phyloP scores from a whole-genome alignment of 2,113 vertebrate species.

The Heliornis fulica region DNA sequence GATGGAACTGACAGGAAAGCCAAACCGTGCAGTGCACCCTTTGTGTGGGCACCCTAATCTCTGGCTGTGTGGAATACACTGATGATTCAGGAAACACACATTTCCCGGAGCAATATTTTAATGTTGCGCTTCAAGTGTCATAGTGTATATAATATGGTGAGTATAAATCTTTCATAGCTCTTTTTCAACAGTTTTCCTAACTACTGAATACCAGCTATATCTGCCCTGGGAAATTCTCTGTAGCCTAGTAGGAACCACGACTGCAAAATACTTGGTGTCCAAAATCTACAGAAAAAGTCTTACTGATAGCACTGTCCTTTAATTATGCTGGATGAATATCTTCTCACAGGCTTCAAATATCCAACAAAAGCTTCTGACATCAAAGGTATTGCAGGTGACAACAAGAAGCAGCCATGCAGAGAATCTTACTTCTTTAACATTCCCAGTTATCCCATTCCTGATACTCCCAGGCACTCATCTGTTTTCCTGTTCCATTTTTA shows the following conservation, averaged over 20 bases:
- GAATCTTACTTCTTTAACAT: not conserved
- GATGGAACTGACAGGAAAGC: not conserved
- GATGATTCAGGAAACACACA: not conserved
- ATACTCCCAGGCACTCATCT: not conserved
- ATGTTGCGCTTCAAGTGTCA: not conserved
- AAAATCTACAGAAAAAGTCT: not conserved
- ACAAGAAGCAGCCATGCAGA: not conserved
- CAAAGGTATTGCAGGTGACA: not conserved
- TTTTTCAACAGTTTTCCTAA: not conserved
- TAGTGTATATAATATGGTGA: not conserved
- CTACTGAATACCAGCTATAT: accelerated
- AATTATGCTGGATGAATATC: not conserved
- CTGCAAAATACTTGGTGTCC: not conserved
- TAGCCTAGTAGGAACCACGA: not conserved
- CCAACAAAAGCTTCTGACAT: not conserved
- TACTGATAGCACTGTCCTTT: not conserved
- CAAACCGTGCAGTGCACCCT: accelerated
- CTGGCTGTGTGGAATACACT: not conserved
- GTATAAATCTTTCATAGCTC: not conserved
- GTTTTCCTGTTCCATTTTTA: slow-evolving; percentile 14
- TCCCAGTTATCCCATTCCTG: not conserved
- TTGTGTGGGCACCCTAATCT: not conserved
- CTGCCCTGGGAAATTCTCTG: not conserved
- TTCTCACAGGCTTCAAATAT: not conserved
- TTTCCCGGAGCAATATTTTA: not conserved